Evolutionary conservation across 2,888 invertebrate genomes (phyloP), one percentile per base, ranked within the genome.

Genomic region (Papilio elwesi): DNA sequence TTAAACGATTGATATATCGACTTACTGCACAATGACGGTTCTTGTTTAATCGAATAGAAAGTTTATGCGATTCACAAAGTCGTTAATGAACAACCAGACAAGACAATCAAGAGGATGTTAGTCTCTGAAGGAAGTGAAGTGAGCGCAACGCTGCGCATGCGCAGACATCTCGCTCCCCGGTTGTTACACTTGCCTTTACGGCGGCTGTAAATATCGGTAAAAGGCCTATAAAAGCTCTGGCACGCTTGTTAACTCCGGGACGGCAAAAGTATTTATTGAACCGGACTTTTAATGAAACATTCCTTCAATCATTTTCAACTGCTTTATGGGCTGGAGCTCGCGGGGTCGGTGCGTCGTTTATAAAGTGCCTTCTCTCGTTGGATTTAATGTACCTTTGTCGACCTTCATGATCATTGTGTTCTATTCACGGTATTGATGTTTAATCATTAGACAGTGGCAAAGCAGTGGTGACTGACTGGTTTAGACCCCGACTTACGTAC

Each of bases 201-300:
- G 74, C 49, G 16, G 71, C 70, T 74, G 77, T 79, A 80, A 80
- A 78, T 80, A 78, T 74, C 76, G 70, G 70, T 77, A 73, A 73
- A 73, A 67, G 26, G 74, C 69, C 76, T 71, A 68, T 78, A 76
- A 78, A 77, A 78, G 77, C 26, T 69, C 74, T 66, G 73, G 76
- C 75, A 67, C 71, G 76, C 76, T 79, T 78, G 77, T 79, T 81
- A 78, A 75, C 53, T 63, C 15, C 51, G 52, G 26, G 63, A 71
- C 75, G 70, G 74, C 68, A 70, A 70, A 74, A 69, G 69, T 76
- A 76, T 66, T 73, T 48, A 65, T 66, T 53, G 66, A 70, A 57
- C 49, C 57, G 49, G 38, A 62, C 43, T 51, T 51, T 38, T 62
- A 66, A 71, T 59, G 57, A 49, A 66, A 66, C 55, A 51, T 65